phyloP scores from a whole-genome alignment of 2,113 vertebrate genomes.

The Loxodonta africana region DNA sequence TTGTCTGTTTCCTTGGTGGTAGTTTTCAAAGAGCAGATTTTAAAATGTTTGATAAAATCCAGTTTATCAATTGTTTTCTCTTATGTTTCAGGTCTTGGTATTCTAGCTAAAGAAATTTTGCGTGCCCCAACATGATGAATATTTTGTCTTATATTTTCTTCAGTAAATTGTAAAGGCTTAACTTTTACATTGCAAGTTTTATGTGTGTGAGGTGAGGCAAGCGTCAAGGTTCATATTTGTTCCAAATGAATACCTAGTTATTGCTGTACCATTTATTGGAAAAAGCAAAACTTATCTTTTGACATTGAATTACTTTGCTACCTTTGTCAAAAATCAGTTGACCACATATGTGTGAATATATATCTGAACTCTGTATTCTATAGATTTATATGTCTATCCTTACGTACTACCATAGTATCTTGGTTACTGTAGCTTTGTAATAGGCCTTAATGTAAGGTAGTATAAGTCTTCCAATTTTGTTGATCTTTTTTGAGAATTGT shows the following conservation, averaged over 20 bases:
- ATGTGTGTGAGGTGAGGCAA: neutral
- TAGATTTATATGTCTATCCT: neutral
- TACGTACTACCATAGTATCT: neutral
- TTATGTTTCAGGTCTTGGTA: neutral
- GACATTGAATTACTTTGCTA: neutral
- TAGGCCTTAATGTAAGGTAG: neutral
- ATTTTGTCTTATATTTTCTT: neutral
- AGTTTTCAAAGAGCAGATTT: conserved; percentile 29
- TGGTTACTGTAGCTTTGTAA: neutral
- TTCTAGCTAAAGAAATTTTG: neutral
- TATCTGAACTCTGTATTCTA: neutral
- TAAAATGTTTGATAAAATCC: neutral
- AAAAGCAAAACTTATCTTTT: neutral
- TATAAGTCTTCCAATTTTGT: neutral
- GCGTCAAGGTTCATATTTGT: conserved; percentile 15
- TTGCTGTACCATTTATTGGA: neutral
- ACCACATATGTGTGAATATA: neutral
- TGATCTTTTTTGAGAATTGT: neutral
- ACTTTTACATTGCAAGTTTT: neutral
- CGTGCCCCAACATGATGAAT: neutral
- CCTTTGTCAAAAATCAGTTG: neutral
- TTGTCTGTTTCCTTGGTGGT: conserved; percentile 29
- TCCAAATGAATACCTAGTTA: neutral
- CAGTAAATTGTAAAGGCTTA: conserved; percentile 2
- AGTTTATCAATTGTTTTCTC: neutral